Base-by-base conservation (phyloP, 2,888 invertebrate species). In the Petrolisthes manimaculis region DNA sequence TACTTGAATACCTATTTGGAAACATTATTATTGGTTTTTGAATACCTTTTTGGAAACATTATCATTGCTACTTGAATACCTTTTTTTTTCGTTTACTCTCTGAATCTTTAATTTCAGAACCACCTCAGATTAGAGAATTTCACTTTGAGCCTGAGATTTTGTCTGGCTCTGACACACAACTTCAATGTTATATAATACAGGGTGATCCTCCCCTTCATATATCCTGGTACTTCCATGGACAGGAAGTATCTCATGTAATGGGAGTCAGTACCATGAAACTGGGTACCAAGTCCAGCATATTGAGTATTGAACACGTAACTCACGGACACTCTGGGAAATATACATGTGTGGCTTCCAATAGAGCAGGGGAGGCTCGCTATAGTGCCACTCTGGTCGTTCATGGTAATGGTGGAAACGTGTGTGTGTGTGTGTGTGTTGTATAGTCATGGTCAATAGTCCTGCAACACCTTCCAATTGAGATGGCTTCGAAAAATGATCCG, bases 271-370 rank as follows among this genome's bases (percentile, higher is more conserved):
- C 91, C 6, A 89, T 91, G 84, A 91, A 91, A 79, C 75, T 94
- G 91, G 94, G 95, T 91, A 93, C 94, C 84, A 95, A 95, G 92
- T 95, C 95, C 92, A 95, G 95, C 91, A 94, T 95, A 92, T 94
- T 96, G 91, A 95, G 94, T 91, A 95, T 96, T 91, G 95, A 95
- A 91, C 94, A 95, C n/a, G 94, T 96, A 78, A 95, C 95, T 89
- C 95, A 95, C 75, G 94, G 94, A 87, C 96, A 96, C 93, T 95
- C 95, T 69, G 92, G 92, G 8, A 91, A 91, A 71, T 92, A 92
- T 86, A 92, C 92, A 0, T 92, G 92, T 81, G 84, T 89, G 18
- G 92, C 92, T 3, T 89, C 88, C 74, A 92, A 92, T 86, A 86
- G 89, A 21, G 92, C 91, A 51, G 92, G 92, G 51, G 90, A 87